Conservation (phyloP, 1,140 invertebrate genomes). For the Drosophila willistoni region DNA sequence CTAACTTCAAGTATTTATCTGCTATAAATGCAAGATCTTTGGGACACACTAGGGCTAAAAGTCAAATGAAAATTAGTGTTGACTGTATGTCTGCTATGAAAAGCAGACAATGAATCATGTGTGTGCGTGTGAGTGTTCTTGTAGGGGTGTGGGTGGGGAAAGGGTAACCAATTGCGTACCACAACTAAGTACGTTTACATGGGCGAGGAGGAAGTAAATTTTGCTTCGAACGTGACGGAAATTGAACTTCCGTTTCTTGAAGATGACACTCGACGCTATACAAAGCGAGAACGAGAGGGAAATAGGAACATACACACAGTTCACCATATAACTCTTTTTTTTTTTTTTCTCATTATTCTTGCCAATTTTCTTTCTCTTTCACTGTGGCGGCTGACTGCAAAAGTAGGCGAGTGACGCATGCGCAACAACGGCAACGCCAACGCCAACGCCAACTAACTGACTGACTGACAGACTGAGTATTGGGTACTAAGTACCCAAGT, state of each 20-base stretch:
- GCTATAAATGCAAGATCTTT: not conserved
- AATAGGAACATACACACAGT: constrained; percentile 14
- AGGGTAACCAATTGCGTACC: not conserved
- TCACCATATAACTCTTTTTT: not conserved
- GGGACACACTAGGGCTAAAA: too few species aligned
- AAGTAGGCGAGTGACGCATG: constrained; percentile 71
- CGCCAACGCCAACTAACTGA: not conserved
- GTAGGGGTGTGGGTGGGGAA: not conserved
- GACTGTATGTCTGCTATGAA: not conserved
- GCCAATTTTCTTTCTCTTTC: not conserved
- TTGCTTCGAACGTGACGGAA: constrained; percentile 74
- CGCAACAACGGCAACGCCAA: constrained; percentile 46
- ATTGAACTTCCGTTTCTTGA: constrained; percentile 77
- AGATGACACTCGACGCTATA: constrained; percentile 58
- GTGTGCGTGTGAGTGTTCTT: not conserved
- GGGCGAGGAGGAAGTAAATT: constrained; percentile 68
- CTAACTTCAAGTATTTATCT: too few species aligned
- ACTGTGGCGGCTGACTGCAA: constrained; percentile 5
- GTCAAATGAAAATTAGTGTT: not conserved
- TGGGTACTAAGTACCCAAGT: too few species aligned
- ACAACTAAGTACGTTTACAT: constrained; percentile 32
- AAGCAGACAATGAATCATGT: constrained; percentile 4
- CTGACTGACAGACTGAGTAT: not conserved
- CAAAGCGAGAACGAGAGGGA: constrained; percentile 3
- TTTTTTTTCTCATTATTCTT: not conserved